These are phyloP conservation scores for Caenorhabditis wallacei DNA, from an alignment of 2,888 invertebrate genomes.

Conservation along the genomic window DNA sequence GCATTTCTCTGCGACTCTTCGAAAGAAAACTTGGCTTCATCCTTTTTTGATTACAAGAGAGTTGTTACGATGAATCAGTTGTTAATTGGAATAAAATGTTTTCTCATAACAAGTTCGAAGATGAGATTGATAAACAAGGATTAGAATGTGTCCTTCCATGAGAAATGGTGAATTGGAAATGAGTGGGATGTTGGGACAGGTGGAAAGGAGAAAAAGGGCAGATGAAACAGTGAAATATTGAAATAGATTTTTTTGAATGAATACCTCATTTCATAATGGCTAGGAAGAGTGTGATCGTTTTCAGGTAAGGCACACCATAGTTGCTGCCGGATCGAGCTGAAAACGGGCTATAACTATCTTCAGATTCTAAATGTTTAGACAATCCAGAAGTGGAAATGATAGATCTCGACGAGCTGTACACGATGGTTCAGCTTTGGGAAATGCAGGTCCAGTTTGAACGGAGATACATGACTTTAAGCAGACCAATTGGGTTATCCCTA, in stretches of 20 bases:
- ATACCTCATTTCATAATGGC: no score
- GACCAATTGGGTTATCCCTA: no score
- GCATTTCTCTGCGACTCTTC: slow-evolving; percentile 28
- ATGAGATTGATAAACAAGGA: not conserved
- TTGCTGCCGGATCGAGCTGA: no score
- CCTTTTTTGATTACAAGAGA: slow-evolving; percentile 13
- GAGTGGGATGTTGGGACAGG: not conserved
- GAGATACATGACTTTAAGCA: no score
- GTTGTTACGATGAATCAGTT: slow-evolving; percentile 30
- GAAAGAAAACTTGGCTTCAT: not conserved
- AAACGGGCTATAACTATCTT: no score
- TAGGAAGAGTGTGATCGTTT: no score
- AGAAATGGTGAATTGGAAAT: not conserved
- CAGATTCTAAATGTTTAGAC: no score
- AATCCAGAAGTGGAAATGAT: no score
- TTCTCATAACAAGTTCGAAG: no score
- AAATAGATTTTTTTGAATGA: not conserved
- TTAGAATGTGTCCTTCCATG: not conserved
- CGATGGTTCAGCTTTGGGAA: no score
- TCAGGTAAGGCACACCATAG: not conserved
- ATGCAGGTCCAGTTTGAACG: no score
- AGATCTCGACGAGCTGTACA: no score
- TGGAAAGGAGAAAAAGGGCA: not conserved
- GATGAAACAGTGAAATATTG: not conserved
- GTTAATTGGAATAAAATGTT: slow-evolving; percentile 30